phyloP scores from a whole-genome alignment of 2,797 vertebrate genomes.

The Semotilus atromaculatus region DNA sequence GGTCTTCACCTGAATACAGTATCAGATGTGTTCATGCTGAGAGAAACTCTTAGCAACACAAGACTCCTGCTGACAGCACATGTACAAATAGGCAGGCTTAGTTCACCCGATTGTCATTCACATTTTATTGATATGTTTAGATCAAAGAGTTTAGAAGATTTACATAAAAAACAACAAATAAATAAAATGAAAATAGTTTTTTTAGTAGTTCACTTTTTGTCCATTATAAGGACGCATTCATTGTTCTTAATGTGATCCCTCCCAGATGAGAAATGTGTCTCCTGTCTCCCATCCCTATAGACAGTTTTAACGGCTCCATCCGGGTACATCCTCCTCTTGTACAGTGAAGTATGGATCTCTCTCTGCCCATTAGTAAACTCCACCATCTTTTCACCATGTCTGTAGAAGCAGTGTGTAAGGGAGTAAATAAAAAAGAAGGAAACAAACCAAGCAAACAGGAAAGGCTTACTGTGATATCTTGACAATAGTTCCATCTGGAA shows the following conservation, averaged over 20 bases:
- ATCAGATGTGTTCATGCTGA: slow-evolving; percentile 29
- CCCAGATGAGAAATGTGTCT: slow-evolving; percentile 71
- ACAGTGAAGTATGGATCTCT: slow-evolving; percentile 75
- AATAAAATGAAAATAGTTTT: neutral
- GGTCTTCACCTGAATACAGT: slow-evolving; percentile 32
- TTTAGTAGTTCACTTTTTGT: slow-evolving; percentile 60
- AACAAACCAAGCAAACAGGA: neutral
- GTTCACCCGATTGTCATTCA: slow-evolving; percentile 10
- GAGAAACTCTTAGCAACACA: slow-evolving; percentile 30
- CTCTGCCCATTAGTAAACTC: slow-evolving; percentile 76
- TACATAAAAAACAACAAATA: neutral
- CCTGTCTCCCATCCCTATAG: slow-evolving; percentile 69
- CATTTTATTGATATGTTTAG: slow-evolving; percentile 26
- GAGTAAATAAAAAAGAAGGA: neutral
- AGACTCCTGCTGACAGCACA: slow-evolving; percentile 44
- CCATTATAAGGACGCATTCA: slow-evolving; percentile 58
- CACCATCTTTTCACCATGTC: slow-evolving; percentile 76
- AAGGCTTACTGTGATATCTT: slow-evolving; percentile 72
- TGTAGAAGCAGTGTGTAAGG: slow-evolving; percentile 53
- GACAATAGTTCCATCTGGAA: slow-evolving; percentile 78
- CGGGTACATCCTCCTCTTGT: slow-evolving; percentile 75
- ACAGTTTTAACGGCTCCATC: slow-evolving; percentile 77
- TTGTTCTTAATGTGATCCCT: slow-evolving; percentile 67
- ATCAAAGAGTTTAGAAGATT: slow-evolving; percentile 12
- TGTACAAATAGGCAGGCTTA: slow-evolving; percentile 19